A percentile compares a stretch with the other conserved stretches of the same genome.
phyloP scores from a whole-genome alignment of 2,113 vertebrate genomes.

The Miniopterus natalensis region DNA sequence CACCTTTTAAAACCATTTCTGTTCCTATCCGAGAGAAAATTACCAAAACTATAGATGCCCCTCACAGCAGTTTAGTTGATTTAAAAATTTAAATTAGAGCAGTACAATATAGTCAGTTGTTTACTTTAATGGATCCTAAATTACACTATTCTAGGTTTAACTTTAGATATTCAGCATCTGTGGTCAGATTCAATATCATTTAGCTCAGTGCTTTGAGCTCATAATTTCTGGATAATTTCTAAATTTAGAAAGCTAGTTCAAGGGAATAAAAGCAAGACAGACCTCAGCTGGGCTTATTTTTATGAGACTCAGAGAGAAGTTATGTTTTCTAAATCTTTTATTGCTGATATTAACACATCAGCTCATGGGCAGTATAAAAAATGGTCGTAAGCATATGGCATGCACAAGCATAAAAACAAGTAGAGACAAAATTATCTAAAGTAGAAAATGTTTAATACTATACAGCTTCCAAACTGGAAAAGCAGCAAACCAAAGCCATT shows the following conservation, averaged over 20 bases:
- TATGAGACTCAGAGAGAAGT: slow-evolving; percentile 17
- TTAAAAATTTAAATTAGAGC: slow-evolving; percentile 23
- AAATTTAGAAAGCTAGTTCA: slow-evolving; percentile 48
- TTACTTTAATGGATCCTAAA: slow-evolving; percentile 8
- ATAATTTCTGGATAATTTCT: slow-evolving; percentile 34
- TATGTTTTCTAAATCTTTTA: slow-evolving; percentile 50
- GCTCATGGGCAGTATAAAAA: not conserved
- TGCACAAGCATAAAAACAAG: not conserved
- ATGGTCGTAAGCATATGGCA: not conserved
- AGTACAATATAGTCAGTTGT: not conserved
- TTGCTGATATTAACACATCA: slow-evolving; percentile 5
- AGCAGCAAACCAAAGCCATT: not conserved
- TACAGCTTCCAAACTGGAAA: not conserved
- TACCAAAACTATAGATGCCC: not conserved
- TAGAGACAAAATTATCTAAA: not conserved
- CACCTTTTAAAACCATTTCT: slow-evolving; percentile 21
- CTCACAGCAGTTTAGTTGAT: not conserved
- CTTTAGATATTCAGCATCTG: slow-evolving; percentile 15
- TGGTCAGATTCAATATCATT: slow-evolving; percentile 10
- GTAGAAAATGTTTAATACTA: not conserved
- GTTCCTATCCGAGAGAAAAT: slow-evolving; percentile 35
- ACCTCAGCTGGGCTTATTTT: not conserved
- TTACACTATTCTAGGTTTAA: not conserved
- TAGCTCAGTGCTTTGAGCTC: not conserved
- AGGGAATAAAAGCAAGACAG: not conserved